These are phyloP conservation scores for Malacoraja senta DNA, from an alignment of 2,797 vertebrate genomes.

Conservation along the genomic window DNA sequence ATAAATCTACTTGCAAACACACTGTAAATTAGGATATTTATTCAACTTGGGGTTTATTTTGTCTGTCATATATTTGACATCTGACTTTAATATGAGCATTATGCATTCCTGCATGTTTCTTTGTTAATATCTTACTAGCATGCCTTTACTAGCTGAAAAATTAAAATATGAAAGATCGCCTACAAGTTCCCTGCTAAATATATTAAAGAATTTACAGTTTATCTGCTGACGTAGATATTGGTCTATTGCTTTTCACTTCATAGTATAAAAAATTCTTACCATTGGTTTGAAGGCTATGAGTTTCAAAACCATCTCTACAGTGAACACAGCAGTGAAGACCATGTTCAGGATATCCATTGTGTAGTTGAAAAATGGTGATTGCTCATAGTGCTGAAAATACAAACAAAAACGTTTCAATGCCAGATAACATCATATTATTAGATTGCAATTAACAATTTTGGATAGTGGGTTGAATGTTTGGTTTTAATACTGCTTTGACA, in stretches of 20 bases:
- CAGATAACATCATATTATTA: neutral
- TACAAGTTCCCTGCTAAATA: neutral
- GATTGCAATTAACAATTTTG: neutral
- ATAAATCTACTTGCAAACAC: neutral
- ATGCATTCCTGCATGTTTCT: neutral
- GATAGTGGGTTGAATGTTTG: neutral
- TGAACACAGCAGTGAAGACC: conserved; percentile 96
- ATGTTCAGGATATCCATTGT: conserved; percentile 98
- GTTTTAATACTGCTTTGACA: neutral
- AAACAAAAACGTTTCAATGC: neutral
- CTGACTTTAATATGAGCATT: neutral
- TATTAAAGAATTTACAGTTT: conserved; percentile 13
- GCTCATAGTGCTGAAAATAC: conserved; percentile 78
- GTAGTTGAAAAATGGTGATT: conserved; percentile 88
- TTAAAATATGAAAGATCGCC: neutral
- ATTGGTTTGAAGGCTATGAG: conserved; percentile 97
- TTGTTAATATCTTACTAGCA: neutral
- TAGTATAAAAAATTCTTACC: conserved; percentile 64
- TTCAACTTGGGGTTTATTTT: neutral
- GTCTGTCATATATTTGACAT: neutral
- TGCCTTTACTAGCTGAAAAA: no score
- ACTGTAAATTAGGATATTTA: conserved; percentile 17
- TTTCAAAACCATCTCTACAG: conserved; percentile 97
- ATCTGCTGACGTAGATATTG: neutral
- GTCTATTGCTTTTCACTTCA: neutral